Base-by-base conservation (phyloP, 2,113 vertebrate species). In the Hoplias malabaricus region DNA sequence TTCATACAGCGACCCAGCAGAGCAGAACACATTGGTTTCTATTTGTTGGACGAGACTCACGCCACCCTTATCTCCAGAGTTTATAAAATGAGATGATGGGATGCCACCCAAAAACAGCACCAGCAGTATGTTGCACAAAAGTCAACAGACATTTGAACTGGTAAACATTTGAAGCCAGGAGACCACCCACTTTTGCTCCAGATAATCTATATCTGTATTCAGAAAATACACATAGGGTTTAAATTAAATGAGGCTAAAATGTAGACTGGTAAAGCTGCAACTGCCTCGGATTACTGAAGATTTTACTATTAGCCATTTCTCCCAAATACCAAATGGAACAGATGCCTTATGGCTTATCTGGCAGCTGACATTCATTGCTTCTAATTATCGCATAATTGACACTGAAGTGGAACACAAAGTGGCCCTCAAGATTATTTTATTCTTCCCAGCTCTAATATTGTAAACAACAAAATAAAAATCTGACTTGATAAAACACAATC, bases 81-180 rank as follows among this genome's bases (percentile, higher is more conserved):
- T 66, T 75, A 72, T 23, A 72, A 59, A 25, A 48, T n/a, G 50
- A 59, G 14, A n/a, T 1, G 21, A 14, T 11, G 59, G 59, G 46
- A n/a, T 42, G 3, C 13, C 42, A 23, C 65, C 43, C 67, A 38
- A 34, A 50, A 53, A 12, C 42, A 42, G 23, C 33, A 72, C 62
- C 56, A 16, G n/a, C 14, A 23, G 65, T 25, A 82, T 83, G 71
- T 86, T 36, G 76, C 77, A 86, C 83, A 70, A 71, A 80, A 86
- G 69, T 79, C 50, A 83, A 89, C 84, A 89, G 42, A 86, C 86
- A 85, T 86, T 85, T 66, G 56, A 73, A 88, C 80, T 11, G 40
- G 66, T 81, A 87, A 87, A 89, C 73, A 89, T 12, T 50, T 13
- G 73, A 21, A 9, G 8, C 19, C 29, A 10, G 13, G 14, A 14